Evolutionary conservation across 2,797 vertebrate species (phyloP), one percentile per base, ranked within the genome.

Genomic region (Poeciliopsis paucimaculata): DNA sequence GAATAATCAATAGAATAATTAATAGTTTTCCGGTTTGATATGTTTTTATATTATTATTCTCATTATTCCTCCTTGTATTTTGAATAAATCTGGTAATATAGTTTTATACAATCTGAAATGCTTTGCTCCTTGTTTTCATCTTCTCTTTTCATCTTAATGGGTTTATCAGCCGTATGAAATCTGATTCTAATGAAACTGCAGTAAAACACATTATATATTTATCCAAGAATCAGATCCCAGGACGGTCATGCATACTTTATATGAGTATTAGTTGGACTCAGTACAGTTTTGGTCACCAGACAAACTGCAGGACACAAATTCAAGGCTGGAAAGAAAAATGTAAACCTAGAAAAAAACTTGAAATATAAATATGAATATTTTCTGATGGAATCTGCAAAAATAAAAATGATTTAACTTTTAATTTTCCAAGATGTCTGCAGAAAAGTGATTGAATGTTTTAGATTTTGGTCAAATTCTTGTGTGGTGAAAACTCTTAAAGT

Each of bases 171-270:
- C 31, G 23, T 60, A 74, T 79, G 72, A 66, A 31, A 73, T 31
- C 9, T 41, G 64, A 39, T 62, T 46, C 45, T 26, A n/a, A 60
- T 3, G 18, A 55, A 57, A 47, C 45, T 43, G 57, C 45, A 26
- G 45, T 31, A 53, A 74, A 73, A 74, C 55, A 31, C 72, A 79
- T 73, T 79, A 72, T 78, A 72, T 78, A 79, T 64, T 79, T 28
- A 73, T 73, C 57, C 6, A 53, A 79, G 57, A 73, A 73, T 31
- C 43, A 73, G 77, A 79, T 62, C 70, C 77, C 45, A 26, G 70
- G 34, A 23, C 45, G 13, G 49, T 66, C 77, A 79, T 73, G 77
- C 72, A 66, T 79, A 41, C 46, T 66, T 79, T 51, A 79, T 66
- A 66, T 23, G 72, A 79, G 77, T 45, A 77, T 72, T 72, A 34